phyloP scores from a whole-genome alignment of 2,797 vertebrate genomes.

The Artibeus jamaicensis region DNA sequence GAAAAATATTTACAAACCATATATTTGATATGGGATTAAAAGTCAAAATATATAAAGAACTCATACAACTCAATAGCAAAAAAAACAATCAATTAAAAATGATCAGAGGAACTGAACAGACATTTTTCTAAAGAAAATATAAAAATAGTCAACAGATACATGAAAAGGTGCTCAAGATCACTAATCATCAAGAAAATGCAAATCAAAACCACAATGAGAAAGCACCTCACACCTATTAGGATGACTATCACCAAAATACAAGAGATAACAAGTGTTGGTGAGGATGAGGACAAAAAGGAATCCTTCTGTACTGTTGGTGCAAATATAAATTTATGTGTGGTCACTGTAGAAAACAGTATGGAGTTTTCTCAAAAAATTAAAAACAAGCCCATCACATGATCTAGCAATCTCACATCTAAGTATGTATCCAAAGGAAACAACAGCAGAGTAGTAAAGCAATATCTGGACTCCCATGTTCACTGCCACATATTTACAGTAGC shows the following conservation, averaged over 20 bases:
- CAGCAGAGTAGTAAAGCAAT: neutral
- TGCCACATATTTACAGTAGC: neutral
- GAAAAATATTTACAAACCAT: neutral
- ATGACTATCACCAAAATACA: neutral
- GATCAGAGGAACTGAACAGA: neutral
- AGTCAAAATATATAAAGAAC: neutral
- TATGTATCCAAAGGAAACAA: neutral
- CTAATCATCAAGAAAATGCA: neutral
- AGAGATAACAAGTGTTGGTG: neutral
- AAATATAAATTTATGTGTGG: neutral
- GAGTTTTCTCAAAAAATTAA: neutral
- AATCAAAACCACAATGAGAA: neutral
- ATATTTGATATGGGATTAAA: neutral
- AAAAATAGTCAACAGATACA: neutral
- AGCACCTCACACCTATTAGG: neutral
- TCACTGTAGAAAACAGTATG: neutral
- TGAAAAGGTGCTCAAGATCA: neutral
- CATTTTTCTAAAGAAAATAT: neutral
- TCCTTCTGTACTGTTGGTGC: neutral
- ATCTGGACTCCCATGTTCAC: neutral
- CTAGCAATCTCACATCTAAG: neutral
- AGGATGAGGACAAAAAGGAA: neutral
- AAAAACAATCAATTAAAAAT: neutral
- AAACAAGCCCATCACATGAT: neutral
- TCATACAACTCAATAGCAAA: neutral